These are phyloP conservation scores for Nannoperca australis DNA, from an alignment of 2,797 vertebrate species.

Conservation along the genomic window DNA sequence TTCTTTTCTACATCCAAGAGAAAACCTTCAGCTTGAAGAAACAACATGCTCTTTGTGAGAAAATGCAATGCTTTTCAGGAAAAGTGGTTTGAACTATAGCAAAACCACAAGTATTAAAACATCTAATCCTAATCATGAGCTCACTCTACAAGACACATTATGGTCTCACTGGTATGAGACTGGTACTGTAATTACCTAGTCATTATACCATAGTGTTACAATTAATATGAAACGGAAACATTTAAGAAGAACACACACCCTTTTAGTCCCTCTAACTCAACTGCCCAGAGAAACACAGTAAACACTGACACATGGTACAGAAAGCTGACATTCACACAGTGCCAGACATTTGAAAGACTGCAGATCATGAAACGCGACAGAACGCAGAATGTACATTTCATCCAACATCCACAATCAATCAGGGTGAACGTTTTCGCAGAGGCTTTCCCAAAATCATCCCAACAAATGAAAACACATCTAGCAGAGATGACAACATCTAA, in stretches of 20 bases:
- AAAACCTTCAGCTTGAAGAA: not conserved
- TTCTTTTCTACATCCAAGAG: too few species aligned
- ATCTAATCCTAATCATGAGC: not conserved
- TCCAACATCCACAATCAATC: constrained; percentile 31
- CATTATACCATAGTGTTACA: not conserved
- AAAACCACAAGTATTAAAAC: not conserved
- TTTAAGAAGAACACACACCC: not conserved
- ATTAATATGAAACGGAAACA: not conserved
- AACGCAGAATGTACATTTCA: not conserved
- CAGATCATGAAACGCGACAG: not conserved
- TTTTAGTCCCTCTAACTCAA: not conserved
- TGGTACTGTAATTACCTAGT: not conserved
- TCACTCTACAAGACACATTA: not conserved
- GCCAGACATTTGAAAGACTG: constrained; percentile 1
- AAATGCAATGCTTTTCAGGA: not conserved
- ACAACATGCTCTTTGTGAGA: not conserved
- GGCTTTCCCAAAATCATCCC: constrained; percentile 13
- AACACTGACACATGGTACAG: not conserved
- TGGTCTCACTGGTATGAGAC: too few species aligned
- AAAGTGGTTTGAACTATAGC: not conserved
- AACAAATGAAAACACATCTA: not conserved
- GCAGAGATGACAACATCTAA: not conserved
- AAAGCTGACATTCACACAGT: not conserved
- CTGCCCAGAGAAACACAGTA: not conserved
- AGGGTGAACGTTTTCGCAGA: constrained; percentile 25